These are phyloP conservation scores for Laspeyria flexula DNA, from an alignment of 2,888 invertebrate species.

Conservation along the genomic window DNA sequence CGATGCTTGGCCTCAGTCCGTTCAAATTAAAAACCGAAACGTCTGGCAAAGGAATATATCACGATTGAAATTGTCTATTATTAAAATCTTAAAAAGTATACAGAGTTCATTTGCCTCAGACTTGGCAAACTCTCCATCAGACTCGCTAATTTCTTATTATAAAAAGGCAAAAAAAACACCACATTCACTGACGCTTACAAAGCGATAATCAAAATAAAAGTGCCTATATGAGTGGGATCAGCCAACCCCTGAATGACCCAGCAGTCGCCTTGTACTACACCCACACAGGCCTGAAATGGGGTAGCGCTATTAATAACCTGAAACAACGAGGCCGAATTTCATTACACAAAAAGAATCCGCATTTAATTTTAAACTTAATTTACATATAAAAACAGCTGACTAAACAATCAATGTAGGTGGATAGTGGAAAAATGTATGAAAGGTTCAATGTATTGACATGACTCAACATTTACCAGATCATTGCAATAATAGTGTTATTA, in stretches of 20 bases:
- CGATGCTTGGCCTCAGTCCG: too few relatives aligned
- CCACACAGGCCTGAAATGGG: not conserved
- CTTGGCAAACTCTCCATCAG: not conserved
- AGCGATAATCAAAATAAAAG: not conserved
- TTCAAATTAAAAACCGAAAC: too few relatives aligned
- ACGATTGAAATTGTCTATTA: not conserved
- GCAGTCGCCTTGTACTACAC: not conserved
- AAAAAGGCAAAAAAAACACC: too few relatives aligned
- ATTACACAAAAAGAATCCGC: conserved; percentile 5
- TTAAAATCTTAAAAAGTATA: not conserved
- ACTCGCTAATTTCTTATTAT: too few relatives aligned
- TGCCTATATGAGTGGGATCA: not conserved
- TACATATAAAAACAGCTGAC: conserved; percentile 20
- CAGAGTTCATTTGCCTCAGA: not conserved
- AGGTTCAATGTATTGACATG: conserved; percentile 27
- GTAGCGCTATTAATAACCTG: conserved; percentile 7
- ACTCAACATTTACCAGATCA: conserved; percentile 14
- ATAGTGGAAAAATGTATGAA: conserved; percentile 4
- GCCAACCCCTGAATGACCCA: conserved; percentile 1
- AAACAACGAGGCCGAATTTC: conserved; percentile 5
- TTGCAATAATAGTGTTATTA: not conserved
- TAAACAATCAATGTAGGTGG: conserved; percentile 15
- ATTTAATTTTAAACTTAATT: conserved; percentile 15
- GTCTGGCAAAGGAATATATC: not conserved
- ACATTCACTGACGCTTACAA: too few relatives aligned